Base-by-base conservation (phyloP, 30 jellyfish, hydroid and myxozoan species). In the Pseudorhiza aurosa region DNA sequence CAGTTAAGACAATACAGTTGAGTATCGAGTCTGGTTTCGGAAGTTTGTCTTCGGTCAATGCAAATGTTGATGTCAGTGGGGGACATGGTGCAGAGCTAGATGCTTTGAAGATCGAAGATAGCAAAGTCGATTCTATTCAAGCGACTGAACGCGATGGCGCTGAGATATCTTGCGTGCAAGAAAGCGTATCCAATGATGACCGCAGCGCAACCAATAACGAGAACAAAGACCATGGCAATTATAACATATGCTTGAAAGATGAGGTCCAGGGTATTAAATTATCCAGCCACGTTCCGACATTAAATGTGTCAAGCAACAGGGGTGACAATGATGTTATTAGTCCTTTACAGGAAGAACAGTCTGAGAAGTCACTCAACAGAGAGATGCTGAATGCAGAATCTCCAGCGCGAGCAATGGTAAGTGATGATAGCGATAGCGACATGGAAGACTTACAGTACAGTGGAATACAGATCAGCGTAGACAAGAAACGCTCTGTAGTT, bases 381-480 rank as follows among this genome's bases (percentile, higher is more conserved):
- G n/a, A n/a, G n/a, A n/a, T n/a, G n/a, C n/a, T n/a, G n/a, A n/a
- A n/a, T n/a, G n/a, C n/a, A n/a, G n/a, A n/a, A n/a, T n/a, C n/a
- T n/a, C n/a, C n/a, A n/a, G n/a, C n/a, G 7, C 62, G 25, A 7
- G 62, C 12, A n/a, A 47, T 47, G 35, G 36, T 8, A 15, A 53
- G 36, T 68, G 82, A 68, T 9, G 44, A 68, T 68, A 42, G 47
- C 14, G 68, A 6, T 5, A 42, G 62, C 30, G 51, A 35, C 7
- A 12, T 28, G 21, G 53, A 59, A 59, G 1, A 57, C 39, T n/a
- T 44, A 5, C 21, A 25, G 25, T n/a, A n/a, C n/a, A n/a, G 2
- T 4, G 5, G 19, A 8, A 46, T 11, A 46, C 19, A 27, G 5
- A 46, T 12, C 2, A 6, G 14, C 19, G 60, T 11, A 11, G 19